Base-by-base conservation (phyloP, 2,797 vertebrate species). In the Muscicapa striata region DNA sequence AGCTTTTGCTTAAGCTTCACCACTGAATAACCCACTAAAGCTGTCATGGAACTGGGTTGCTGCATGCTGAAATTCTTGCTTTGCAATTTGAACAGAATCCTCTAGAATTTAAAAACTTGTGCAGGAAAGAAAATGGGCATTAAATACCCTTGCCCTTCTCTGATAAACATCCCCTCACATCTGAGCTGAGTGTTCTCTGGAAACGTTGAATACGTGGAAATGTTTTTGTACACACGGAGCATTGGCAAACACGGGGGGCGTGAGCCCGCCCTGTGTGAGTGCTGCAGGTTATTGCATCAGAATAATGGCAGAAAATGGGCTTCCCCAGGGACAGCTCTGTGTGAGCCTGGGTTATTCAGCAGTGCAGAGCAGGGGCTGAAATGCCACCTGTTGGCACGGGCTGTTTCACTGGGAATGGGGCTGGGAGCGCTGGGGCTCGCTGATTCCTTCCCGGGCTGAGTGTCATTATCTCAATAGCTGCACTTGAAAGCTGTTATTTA, bases 391-490 rank as follows among this genome's bases (percentile, higher is more conserved):
- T 55, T 66, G 79, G 40, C 75, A 27, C 20, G 48, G n/a, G 67
- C 72, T 66, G 45, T 68, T 49, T 36, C 51, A 1, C 46, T 15
- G 63, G 59, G 57, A 59, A 14, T 21, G 0, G 2, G 21, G 43
- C 34, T 57, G 75, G 79, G 52, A 79, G 64, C 32, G 63, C 64
- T 64, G 17, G 3, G 27, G 69, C 43, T 87, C 16, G 72, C 58
- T 29, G 48, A 0, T 36, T 36, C 84, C 41, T 72, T 27, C 16
- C 85, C 20, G 38, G 54, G 36, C 66, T 38, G 74, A 36, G 34
- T 27, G 82, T 21, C 72, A 81, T 96, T 89, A 87, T 91, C 73
- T 85, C 87, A 73, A 49, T 64, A 82, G 92, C 82, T 81, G 59
- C 32, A 21, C 82, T 91, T 17, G 23, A 81, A 78, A 92, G 69